Evolutionary conservation across 2,113 vertebrate species (phyloP).

Genomic region (Xenotilapia leptura): DNA sequence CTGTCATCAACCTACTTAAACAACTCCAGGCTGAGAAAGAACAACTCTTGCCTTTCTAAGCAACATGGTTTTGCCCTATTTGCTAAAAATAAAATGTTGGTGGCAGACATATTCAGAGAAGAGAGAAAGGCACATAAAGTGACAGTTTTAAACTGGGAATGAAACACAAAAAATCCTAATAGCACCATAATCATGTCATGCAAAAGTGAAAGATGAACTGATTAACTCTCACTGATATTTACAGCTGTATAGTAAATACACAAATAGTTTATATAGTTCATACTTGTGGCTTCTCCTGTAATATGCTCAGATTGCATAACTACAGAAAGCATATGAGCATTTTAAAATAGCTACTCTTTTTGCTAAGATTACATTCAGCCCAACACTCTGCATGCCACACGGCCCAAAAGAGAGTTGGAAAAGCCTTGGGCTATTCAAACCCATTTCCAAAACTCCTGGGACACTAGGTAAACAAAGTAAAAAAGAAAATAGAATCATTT

Average conservation of each 20-base stretch:
- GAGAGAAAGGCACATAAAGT: neutral
- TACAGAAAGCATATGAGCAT: neutral
- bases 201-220: neutral
- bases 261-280: neutral
- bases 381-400: neutral
- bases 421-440: neutral
- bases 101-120: neutral
- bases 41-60: neutral
- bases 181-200: neutral
- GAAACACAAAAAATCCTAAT: neutral
- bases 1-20: slow-evolving; percentile 1
- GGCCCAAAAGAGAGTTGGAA: neutral
- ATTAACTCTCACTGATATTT: neutral
- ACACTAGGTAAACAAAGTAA: neutral
- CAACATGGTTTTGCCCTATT: slow-evolving; percentile 1
- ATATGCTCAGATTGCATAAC: neutral
- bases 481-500: neutral
- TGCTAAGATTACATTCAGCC: neutral
- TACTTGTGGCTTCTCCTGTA: neutral
- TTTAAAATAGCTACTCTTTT: neutral
- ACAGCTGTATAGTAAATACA: neutral
- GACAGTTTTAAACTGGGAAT: neutral
- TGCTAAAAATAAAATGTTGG: slow-evolving; percentile 23
- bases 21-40: neutral
- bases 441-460: neutral